Conservation (phyloP, 2,113 vertebrate genomes). For the Carettochelys insculpta region DNA sequence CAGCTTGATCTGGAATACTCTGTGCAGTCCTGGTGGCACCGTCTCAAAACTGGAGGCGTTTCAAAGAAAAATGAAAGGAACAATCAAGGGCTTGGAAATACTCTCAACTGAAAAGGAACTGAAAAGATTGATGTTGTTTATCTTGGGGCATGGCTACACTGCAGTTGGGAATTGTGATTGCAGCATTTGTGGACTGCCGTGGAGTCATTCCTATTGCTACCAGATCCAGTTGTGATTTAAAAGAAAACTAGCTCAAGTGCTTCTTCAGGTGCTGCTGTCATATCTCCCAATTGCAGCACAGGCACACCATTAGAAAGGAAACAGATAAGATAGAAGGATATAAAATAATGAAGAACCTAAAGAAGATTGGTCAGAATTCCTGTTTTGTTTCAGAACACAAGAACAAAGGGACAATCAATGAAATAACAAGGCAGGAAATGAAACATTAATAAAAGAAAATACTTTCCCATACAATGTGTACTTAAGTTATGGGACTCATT, state of each 20-base stretch:
- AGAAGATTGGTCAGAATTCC: background rate
- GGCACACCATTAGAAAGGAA: background rate
- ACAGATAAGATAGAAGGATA: background rate
- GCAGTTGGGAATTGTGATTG: background rate
- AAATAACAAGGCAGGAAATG: background rate
- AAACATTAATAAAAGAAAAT: background rate
- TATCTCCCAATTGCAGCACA: no score
- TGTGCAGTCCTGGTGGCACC: background rate
- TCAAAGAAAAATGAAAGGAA: background rate
- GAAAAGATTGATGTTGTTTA: background rate
- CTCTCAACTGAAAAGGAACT: background rate
- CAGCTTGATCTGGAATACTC: fast-evolving
- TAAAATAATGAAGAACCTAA: background rate
- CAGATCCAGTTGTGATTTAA: background rate
- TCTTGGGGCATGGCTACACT: background rate
- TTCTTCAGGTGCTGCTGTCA: no score
- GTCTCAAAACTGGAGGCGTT: background rate
- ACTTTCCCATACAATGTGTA: background rate
- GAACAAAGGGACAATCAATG: background rate
- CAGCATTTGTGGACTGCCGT: background rate
- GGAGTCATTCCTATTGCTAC: background rate
- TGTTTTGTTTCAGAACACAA: background rate
- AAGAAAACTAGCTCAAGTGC: no score
- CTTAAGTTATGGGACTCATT: background rate
- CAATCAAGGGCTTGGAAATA: background rate